Percentiles rank a stretch among this genome's conserved stretches.
These are phyloP conservation scores for Stomatorhinus ivindoensis DNA, from an alignment of 2,113 vertebrate species.

Conservation along the genomic window DNA sequence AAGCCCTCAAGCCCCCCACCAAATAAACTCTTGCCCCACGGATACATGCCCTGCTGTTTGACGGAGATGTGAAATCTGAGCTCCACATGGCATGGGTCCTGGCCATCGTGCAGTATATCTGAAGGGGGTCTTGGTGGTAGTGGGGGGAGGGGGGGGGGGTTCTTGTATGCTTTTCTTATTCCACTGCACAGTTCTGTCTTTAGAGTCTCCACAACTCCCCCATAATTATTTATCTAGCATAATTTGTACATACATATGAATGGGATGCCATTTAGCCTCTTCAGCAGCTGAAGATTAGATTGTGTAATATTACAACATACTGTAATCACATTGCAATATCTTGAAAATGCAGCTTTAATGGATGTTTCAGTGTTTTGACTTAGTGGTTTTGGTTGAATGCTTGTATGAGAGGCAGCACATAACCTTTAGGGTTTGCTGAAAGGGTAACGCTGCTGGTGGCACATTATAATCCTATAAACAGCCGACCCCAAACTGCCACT, in stretches of 20 bases:
- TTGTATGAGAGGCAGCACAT: neutral
- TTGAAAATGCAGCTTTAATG: neutral
- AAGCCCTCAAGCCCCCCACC: neutral
- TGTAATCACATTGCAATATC: neutral
- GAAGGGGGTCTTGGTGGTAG: neutral
- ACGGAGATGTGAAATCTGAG: neutral
- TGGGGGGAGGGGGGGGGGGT: neutral
- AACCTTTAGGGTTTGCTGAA: neutral
- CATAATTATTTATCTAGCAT: neutral
- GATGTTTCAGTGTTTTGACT: neutral
- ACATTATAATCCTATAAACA: neutral
- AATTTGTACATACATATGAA: neutral
- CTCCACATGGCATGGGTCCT: neutral
- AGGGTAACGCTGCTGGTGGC: neutral
- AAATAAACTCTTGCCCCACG: neutral
- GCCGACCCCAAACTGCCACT: neutral
- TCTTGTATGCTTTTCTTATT: neutral
- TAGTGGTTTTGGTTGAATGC: neutral
- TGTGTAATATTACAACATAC: neutral
- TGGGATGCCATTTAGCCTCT: neutral
- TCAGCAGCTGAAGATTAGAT: neutral
- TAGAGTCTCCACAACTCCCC: neutral
- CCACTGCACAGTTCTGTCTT: neutral
- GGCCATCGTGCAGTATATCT: neutral
- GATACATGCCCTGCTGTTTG: neutral